Evolutionary conservation across 2,888 invertebrate genomes (phyloP).

Genomic region (Adelognathus sp.): DNA sequence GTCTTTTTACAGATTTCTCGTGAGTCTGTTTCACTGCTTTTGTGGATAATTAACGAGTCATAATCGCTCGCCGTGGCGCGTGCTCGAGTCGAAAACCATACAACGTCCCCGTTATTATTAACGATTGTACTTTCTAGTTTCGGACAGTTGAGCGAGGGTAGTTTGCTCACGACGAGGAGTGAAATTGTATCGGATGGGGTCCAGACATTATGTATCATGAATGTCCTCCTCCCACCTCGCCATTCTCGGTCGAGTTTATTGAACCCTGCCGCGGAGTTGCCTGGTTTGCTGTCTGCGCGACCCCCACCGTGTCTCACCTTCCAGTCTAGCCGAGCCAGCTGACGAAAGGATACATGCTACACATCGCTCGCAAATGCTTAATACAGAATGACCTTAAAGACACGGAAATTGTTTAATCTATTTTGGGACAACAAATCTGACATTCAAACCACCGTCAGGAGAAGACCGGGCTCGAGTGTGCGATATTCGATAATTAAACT

Average conservation of each 20-base stretch:
- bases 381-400: neutral
- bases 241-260: neutral
- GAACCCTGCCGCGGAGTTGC: neutral
- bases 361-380: neutral
- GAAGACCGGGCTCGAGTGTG: neutral
- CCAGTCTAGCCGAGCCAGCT: neutral
- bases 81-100: neutral
- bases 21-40: constrained; percentile 11
- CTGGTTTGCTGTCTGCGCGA: neutral
- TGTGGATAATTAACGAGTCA: constrained; percentile 20
- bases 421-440: neutral
- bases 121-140: constrained; percentile 42
- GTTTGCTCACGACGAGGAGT: constrained; percentile 31
- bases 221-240: neutral
- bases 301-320: neutral
- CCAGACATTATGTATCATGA: constrained; percentile 40
- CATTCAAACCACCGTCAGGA: neutral
- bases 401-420: neutral
- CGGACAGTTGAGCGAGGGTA: constrained; percentile 22
- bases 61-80: neutral
- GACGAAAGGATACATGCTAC: neutral
- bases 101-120: constrained; percentile 40
- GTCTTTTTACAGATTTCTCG: neutral
- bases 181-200: constrained; percentile 29
- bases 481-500: neutral